Conservation (phyloP, 2,797 vertebrate species). For the Hyperoplus lanceolatus region DNA sequence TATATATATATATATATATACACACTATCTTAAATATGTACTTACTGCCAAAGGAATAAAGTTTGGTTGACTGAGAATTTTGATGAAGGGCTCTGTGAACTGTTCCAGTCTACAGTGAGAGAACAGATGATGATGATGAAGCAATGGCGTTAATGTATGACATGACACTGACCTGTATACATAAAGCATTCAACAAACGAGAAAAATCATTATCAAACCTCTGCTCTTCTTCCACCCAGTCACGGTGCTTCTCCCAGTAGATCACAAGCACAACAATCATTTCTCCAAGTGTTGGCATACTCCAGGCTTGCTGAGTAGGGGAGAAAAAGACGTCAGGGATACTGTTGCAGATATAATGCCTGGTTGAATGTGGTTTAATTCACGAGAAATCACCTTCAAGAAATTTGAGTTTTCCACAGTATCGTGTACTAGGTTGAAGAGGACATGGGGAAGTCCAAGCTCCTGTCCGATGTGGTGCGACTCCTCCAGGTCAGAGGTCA, state of each 20-base stretch:
- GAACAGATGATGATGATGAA: constrained; percentile 19
- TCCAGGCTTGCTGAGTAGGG: constrained; percentile 84
- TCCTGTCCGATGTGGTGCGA: constrained; percentile 76
- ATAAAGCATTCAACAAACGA: not conserved
- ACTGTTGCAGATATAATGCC: not conserved
- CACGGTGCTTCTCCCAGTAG: constrained; percentile 86
- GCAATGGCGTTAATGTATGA: not conserved
- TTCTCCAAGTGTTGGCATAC: constrained; percentile 80
- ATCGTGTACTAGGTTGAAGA: constrained; percentile 84
- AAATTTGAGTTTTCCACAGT: constrained; percentile 79
- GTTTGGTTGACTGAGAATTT: constrained; percentile 71
- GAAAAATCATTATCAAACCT: constrained; percentile 68
- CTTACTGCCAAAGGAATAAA: constrained; percentile 78
- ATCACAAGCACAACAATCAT: constrained; percentile 81
- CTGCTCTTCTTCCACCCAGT: constrained; percentile 78
- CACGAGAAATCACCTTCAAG: constrained; percentile 81
- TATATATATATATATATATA: too few species aligned
- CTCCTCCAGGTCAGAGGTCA: constrained; percentile 75
- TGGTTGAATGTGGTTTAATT: not conserved
- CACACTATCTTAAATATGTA: constrained; percentile 1
- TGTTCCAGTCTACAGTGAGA: constrained; percentile 73
- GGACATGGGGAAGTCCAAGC: constrained; percentile 83
- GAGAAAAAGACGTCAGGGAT: constrained; percentile 12
- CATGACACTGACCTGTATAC: not conserved
- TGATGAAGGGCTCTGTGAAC: constrained; percentile 73